phyloP scores from a whole-genome alignment of 37 sponge, comb jelly and placozoan genomes.

The Eunapius fragilis region DNA sequence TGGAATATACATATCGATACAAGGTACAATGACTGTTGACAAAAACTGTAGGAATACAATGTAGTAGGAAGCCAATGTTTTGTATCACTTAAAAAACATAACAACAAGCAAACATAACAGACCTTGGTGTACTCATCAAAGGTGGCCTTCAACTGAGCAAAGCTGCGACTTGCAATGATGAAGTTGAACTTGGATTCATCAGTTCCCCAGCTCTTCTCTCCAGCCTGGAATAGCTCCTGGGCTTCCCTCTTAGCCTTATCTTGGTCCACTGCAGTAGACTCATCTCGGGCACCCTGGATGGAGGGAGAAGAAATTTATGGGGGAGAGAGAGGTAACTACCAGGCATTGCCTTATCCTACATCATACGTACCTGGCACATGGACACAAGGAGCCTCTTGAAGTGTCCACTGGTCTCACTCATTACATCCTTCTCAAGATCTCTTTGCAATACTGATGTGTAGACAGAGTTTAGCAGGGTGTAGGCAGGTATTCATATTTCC shows the following conservation, averaged over 20 bases:
- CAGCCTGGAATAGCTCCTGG: conserved; percentile 89
- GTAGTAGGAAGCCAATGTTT: too few relatives aligned
- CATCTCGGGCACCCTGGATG: conserved; percentile 88
- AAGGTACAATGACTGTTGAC: too few relatives aligned
- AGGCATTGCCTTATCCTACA: too few relatives aligned
- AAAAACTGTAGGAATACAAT: too few relatives aligned
- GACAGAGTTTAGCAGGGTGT: too few relatives aligned
- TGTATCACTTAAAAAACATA: too few relatives aligned
- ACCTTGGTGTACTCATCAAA: conserved; percentile 87
- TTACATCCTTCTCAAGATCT: conserved; percentile 94
- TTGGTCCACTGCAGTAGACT: conserved; percentile 73
- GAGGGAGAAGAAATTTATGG: too few relatives aligned
- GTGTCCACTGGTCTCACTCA: conserved; percentile 96
- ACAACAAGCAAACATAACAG: too few relatives aligned
- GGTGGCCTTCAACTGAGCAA: conserved; percentile 91
- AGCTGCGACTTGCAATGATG: conserved; percentile 85
- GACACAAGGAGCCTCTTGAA: conserved; percentile 94
- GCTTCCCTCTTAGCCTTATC: conserved; percentile 93
- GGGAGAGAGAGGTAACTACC: too few relatives aligned
- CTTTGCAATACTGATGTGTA: conserved; percentile 47
- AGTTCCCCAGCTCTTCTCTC: conserved; percentile 97
- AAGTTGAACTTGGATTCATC: conserved; percentile 96
- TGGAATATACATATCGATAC: too few relatives aligned
- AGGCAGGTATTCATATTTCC: too few relatives aligned
- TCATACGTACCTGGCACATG: conserved; percentile 91